Evolutionary conservation across 2,797 vertebrate species (phyloP).

Genomic region (Melopsittacus undulatus): DNA sequence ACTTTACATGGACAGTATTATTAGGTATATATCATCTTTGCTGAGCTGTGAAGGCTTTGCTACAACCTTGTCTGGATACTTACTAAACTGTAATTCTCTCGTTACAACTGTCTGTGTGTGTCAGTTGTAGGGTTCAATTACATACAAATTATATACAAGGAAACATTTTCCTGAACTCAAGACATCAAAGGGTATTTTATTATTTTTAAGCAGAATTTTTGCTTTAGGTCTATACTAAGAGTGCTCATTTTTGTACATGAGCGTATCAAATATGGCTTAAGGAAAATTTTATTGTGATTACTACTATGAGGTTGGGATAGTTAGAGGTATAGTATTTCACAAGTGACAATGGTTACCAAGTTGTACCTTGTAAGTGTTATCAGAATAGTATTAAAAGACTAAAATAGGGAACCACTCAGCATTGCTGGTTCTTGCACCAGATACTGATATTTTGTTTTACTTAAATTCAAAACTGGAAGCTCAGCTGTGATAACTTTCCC

Average conservation of each 20-base stretch:
- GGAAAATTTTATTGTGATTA: background rate
- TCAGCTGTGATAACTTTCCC: background rate
- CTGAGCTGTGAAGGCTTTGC: background rate
- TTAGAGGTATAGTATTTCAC: background rate
- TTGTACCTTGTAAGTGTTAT: background rate
- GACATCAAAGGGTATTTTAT: background rate
- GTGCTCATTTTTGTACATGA: background rate
- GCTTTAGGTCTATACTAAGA: conserved; percentile 49
- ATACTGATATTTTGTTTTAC: background rate
- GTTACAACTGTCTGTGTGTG: background rate
- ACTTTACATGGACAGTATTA: background rate
- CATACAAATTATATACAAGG: background rate
- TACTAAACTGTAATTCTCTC: background rate
- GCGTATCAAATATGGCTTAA: background rate
- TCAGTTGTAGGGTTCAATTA: background rate
- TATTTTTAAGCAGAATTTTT: conserved; percentile 15
- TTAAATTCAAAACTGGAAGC: background rate
- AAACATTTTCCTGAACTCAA: conserved; percentile 31
- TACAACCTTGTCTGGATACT: background rate
- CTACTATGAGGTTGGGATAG: background rate
- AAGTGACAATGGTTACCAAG: background rate
- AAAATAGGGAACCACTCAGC: background rate
- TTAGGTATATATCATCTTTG: background rate
- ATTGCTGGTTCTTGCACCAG: background rate
- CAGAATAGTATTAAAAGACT: background rate